These are phyloP conservation scores for Scaptomyza cyrtandrae DNA, from an alignment of 2,888 invertebrate species.

Conservation along the genomic window DNA sequence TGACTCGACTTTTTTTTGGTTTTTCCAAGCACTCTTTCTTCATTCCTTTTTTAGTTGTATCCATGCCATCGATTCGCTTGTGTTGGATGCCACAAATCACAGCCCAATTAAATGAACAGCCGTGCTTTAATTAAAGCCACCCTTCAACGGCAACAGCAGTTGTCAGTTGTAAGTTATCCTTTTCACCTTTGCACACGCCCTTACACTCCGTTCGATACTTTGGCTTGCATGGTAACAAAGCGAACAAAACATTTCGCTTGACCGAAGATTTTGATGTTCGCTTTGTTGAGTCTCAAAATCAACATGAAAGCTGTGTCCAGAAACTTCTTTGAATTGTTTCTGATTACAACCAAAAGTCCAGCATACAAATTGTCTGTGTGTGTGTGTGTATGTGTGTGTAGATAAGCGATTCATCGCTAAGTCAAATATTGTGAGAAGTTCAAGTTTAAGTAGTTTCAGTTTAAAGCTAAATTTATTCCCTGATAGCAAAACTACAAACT, in stretches of 20 bases:
- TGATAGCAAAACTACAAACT: neutral
- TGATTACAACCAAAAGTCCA: conserved; percentile 1
- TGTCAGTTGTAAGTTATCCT: neutral
- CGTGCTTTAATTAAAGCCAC: conserved; percentile 69
- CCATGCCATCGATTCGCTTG: conserved; percentile 67
- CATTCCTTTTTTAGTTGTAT: neutral
- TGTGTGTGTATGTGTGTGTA: neutral
- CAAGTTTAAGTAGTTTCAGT: neutral
- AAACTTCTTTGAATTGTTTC: conserved; percentile 8
- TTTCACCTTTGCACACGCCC: neutral
- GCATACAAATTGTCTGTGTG: neutral
- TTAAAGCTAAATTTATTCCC: too few species aligned
- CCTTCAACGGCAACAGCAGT: conserved; percentile 2
- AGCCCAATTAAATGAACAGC: conserved; percentile 74
- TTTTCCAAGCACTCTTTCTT: neutral
- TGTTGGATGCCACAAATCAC: conserved; percentile 68
- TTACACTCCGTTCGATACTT: neutral
- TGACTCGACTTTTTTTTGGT: conserved; percentile 36
- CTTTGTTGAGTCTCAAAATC: conserved; percentile 52
- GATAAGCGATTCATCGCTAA: neutral
- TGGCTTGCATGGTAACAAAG: conserved; percentile 37
- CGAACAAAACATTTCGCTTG: conserved; percentile 55
- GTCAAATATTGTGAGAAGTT: neutral
- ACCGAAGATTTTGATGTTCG: conserved; percentile 55
- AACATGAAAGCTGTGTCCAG: conserved; percentile 17